phyloP scores from a whole-genome alignment of 1,140 invertebrate genomes.

The Cyphomyrmex costatus region DNA sequence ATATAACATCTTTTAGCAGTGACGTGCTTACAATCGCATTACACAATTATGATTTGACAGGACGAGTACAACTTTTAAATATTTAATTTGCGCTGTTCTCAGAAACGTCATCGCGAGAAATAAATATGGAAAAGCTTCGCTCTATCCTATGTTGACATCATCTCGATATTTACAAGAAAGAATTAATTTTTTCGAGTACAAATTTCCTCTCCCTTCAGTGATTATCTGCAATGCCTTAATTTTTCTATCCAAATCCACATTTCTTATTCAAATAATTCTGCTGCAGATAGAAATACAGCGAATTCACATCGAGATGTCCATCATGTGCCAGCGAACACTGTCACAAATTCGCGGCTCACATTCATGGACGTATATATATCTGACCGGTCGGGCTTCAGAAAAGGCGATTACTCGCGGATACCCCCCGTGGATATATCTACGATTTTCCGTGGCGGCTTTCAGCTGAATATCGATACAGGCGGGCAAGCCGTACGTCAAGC shows the following conservation, averaged over 20 bases:
- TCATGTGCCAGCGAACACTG: not conserved
- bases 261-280: not conserved
- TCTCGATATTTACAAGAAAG: not conserved
- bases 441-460: not conserved
- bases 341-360: constrained; percentile 11
- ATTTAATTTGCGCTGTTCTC: no score
- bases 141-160: not conserved
- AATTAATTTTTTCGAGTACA: not conserved
- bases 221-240: not conserved
- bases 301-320: not conserved
- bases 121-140: no score
- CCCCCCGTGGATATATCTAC: not conserved
- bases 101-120: no score
- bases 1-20: no score
- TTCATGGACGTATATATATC: not conserved
- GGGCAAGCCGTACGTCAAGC: not conserved
- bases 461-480: not conserved
- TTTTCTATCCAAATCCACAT: not conserved
- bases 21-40: no score
- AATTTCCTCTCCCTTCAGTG: not conserved
- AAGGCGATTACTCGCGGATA: constrained; percentile 35
- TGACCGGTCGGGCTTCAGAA: not conserved
- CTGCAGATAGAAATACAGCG: not conserved
- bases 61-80: no score
- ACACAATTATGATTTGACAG: no score